Base-by-base conservation (phyloP, 2,888 invertebrate genomes). In the Polyommatus iphigenia region DNA sequence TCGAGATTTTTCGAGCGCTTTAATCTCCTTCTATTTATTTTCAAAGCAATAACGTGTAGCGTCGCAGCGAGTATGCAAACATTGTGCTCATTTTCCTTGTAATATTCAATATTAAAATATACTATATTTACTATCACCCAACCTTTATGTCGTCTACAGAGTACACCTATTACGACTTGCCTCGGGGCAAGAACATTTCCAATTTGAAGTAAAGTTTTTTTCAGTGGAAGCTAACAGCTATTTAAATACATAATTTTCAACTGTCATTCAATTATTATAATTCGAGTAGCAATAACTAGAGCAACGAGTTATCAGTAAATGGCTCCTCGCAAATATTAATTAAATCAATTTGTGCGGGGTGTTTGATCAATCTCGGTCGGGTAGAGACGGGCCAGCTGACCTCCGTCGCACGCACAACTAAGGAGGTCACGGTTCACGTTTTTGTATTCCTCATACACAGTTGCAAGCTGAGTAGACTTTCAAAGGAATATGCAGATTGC, bases 351-450 rank as follows among this genome's bases (percentile, higher is more conserved):
- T 41, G 36, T 72, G 72, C 36, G 18, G 29, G 2, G 41, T 18
- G 36, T 72, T 72, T 72, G 72, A 72, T 72, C 72, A 41, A 72
- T 41, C 36, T 72, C 20, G 72, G 72, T 72, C 10, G 72, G n/a
- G 72, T 72, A 10, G 41, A 67, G 67, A 67, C 36, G 72, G 72
- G 20, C 7, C 72, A 10, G 20, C 8, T 71, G 18, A 71, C 32
- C 20, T 71, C 36, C n/a, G 41, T 3, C 8, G 72, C 41, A 72
- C 72, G 72, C 72, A 72, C 72, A 1, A 72, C 50, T 13, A 50
- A 46, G 46, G 75, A 75, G 75, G 75, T 75, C 75, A 75, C 15
- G 54, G 54, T 54, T 50, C 50, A 10, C 20, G 50, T 73, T 73
- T 72, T 73, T 73, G 46, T 75, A 75, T 75, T 54, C 50, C 75